Evolutionary conservation across 2,113 vertebrate species (phyloP).

Genomic region (Mirounga angustirostris): DNA sequence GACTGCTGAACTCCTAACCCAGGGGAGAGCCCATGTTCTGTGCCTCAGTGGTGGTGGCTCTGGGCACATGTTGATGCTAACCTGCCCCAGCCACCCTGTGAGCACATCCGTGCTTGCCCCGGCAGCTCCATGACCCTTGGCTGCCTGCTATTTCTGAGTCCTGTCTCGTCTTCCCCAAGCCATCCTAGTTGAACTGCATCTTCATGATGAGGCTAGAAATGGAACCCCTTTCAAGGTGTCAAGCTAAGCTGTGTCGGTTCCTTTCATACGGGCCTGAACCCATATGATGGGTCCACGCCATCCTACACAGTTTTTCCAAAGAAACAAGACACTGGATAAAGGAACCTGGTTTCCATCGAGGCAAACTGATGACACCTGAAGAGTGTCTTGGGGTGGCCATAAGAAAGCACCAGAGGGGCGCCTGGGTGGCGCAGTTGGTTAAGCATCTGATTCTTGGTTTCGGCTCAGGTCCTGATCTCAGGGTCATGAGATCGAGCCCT

Average conservation of each 20-base stretch:
- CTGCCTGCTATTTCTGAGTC: background rate
- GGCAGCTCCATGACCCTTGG: background rate
- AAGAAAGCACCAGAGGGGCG: background rate
- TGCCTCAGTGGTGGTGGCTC: accelerated
- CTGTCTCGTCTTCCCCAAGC: background rate
- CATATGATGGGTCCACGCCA: accelerated
- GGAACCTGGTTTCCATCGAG: background rate
- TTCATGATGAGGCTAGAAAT: background rate
- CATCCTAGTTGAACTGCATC: background rate
- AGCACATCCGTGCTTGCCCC: accelerated
- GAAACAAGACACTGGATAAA: background rate
- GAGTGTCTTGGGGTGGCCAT: accelerated
- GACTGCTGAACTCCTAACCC: no score
- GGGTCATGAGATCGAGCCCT: background rate
- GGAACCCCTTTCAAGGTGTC: background rate
- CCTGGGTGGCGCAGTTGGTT: background rate
- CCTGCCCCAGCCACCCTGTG: accelerated
- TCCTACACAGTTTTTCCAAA: background rate
- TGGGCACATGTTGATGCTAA: accelerated
- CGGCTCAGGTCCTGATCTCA: background rate
- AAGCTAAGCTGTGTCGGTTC: accelerated
- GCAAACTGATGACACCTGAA: accelerated
- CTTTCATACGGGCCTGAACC: background rate
- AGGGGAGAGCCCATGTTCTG: accelerated
- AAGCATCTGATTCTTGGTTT: background rate